Percentiles rank a stretch among this genome's conserved stretches.
phyloP scores from a whole-genome alignment of 1,140 invertebrate genomes.

The Brachionus calyciflorus region DNA sequence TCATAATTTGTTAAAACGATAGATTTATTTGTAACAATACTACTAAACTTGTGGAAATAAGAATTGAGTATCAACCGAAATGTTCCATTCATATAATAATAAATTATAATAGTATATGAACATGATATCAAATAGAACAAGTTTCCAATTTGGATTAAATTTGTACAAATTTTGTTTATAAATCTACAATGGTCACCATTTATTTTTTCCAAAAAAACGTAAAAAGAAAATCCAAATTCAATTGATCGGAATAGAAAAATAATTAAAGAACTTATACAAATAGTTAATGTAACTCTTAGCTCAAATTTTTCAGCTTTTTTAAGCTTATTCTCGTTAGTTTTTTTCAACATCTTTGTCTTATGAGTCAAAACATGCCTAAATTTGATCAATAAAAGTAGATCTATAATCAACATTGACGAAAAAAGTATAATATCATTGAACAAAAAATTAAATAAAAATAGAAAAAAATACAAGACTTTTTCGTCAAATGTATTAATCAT shows the following conservation, averaged over 20 bases:
- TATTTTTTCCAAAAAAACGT: not conserved
- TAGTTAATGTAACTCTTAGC: not conserved
- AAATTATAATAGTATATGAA: not conserved
- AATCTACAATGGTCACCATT: not conserved
- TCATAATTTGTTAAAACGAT: no score
- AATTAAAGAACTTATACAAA: not conserved
- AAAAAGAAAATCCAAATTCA: not conserved
- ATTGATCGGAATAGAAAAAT: not conserved
- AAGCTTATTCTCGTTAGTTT: not conserved
- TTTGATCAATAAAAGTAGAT: not conserved
- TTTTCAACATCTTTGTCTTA: not conserved
- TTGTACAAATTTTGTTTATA: not conserved
- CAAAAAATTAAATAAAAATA: not conserved
- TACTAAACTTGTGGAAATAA: no score
- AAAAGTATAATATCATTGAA: not conserved
- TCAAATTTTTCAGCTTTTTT: conserved; percentile 22
- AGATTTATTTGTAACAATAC: no score
- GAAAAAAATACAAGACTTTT: not conserved
- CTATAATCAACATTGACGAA: not conserved
- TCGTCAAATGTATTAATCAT: not conserved
- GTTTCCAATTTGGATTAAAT: not conserved
- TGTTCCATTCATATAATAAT: not conserved
- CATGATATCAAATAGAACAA: conserved; percentile 8
- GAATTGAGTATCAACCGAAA: not conserved
- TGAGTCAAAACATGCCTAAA: not conserved